A percentile compares a stretch with the other conserved stretches of the same genome.
These are phyloP conservation scores for Lampropteryx suffumata DNA, from an alignment of 2,888 invertebrate species.

Conservation along the genomic window DNA sequence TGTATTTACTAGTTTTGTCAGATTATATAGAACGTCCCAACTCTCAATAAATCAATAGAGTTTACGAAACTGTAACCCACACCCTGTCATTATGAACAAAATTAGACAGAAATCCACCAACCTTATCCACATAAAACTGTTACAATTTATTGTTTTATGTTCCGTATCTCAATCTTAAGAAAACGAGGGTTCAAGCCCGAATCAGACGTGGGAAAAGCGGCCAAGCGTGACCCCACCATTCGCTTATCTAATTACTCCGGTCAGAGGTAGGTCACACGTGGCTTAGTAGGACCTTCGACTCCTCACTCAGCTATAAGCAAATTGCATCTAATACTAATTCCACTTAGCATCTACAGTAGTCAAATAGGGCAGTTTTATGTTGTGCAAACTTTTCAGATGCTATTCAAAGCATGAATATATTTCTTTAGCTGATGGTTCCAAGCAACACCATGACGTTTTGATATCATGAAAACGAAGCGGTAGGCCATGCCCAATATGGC, in stretches of 20 bases:
- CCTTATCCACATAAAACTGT: slow-evolving; percentile 36
- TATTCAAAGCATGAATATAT: too few species aligned
- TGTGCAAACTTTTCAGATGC: too few species aligned
- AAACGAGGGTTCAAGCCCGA: slow-evolving; percentile 41
- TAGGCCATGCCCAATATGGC: too few species aligned
- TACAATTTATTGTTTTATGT: slow-evolving; percentile 34
- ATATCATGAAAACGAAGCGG: too few species aligned
- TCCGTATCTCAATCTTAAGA: slow-evolving; percentile 48
- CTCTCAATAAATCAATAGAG: slow-evolving; percentile 13
- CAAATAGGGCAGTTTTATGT: too few species aligned
- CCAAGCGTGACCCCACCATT: slow-evolving; percentile 57
- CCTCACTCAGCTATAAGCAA: slow-evolving; percentile 21
- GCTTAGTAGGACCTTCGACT: slow-evolving; percentile 21
- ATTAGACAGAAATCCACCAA: slow-evolving; percentile 22
- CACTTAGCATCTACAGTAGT: neutral
- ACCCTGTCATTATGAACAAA: slow-evolving; percentile 24
- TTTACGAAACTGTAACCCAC: slow-evolving; percentile 12
- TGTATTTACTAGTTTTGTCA: too few species aligned
- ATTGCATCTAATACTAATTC: slow-evolving; percentile 19
- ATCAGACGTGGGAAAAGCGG: slow-evolving; percentile 56
- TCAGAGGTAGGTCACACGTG: slow-evolving; percentile 53
- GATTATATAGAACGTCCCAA: neutral
- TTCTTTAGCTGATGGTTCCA: too few species aligned
- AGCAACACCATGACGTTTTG: too few species aligned
- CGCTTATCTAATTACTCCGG: slow-evolving; percentile 71